Evolutionary conservation across 1,140 invertebrate species (phyloP), one percentile per base, ranked within the genome.

Genomic region (Zaprionus tsacasi): DNA sequence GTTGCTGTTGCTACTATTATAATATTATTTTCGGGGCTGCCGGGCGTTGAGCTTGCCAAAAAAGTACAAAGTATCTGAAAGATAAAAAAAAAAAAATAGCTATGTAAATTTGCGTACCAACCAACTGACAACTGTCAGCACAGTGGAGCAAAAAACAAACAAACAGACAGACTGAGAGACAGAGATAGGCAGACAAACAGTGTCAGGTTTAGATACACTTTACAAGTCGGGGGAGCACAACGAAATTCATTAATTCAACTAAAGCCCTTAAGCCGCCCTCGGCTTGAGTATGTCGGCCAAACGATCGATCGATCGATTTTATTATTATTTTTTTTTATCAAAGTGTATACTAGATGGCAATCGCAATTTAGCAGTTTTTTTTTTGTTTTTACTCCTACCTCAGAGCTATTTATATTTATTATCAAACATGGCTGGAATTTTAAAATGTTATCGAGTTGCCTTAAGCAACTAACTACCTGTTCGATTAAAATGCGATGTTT

Each of bases 141-240:
- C 58, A 74, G 40, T 52, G 38, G 38, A 36, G 21, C 38, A 61
- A n/a, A 56, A 40, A 35, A 6, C 56, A 35, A 36, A 36, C 12
- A 55, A 12, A 60, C n/a, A 36, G 52, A 48, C 33, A n/a, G 55
- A 13, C 21, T 27, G 65, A 17, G 48, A 55, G 68, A 54, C 40
- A 54, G 40, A 35, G 40, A 66, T 10, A 45, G 30, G 36, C 38
- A 36, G 56, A 25, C 63, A 79, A 88, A 89, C 56, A 83, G 74
- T 88, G 83, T 88, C 83, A 88, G 89, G 83, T 89, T 89, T 89
- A 83, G 78, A 83, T 76, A 79, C 2, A 71, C 66, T 79, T 78
- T 79, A 61, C 67, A 58, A 77, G 56, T 79, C 45, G 5, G 10
- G 45, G 17, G 10, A 21, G 17, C 17, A 25, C 17, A 11, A 10